phyloP scores from a whole-genome alignment of 1,140 invertebrate genomes.

The Drosophila pectinifera region DNA sequence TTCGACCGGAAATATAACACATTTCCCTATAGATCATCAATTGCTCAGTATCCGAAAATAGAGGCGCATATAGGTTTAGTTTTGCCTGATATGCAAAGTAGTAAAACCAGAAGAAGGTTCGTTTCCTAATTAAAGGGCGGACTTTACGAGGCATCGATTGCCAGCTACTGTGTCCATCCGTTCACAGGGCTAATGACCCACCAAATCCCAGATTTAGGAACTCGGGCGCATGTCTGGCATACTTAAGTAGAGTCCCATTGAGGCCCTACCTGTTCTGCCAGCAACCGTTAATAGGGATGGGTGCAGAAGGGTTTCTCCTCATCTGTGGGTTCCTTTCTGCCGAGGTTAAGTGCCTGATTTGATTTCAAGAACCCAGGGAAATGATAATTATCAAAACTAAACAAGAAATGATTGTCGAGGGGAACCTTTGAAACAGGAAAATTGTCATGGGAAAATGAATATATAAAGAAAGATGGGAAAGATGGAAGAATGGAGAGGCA shows the following conservation, averaged over 20 bases:
- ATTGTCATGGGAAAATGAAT: slow-evolving; percentile 44
- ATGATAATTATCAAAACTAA: slow-evolving; percentile 58
- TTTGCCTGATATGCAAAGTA: slow-evolving; percentile 3
- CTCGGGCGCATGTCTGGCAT: slow-evolving; percentile 52
- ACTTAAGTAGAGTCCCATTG: slow-evolving; percentile 33
- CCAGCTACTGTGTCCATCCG: slow-evolving; percentile 50
- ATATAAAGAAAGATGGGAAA: slow-evolving; percentile 19
- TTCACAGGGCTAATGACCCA: slow-evolving; percentile 59
- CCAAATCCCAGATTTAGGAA: slow-evolving; percentile 36
- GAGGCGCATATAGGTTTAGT: no score
- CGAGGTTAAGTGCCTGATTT: slow-evolving; percentile 43
- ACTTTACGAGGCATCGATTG: slow-evolving; percentile 28
- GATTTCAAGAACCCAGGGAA: slow-evolving; percentile 41
- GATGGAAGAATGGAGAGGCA: not conserved
- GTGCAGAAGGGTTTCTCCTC: slow-evolving; percentile 26
- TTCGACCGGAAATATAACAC: no score
- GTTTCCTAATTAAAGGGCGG: slow-evolving; percentile 59
- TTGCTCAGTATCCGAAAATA: no score
- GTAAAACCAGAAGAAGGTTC: not conserved
- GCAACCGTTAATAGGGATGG: slow-evolving; percentile 15
- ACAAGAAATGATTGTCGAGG: slow-evolving; percentile 22
- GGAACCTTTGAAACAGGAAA: slow-evolving; percentile 27
- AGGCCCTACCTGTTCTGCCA: slow-evolving; percentile 48
- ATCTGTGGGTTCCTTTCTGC: not conserved
- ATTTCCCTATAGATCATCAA: no score